A percentile compares a stretch with the other conserved stretches of the same genome.
Conservation (phyloP, 2,797 vertebrate genomes). For the Siniperca scherzeri region DNA sequence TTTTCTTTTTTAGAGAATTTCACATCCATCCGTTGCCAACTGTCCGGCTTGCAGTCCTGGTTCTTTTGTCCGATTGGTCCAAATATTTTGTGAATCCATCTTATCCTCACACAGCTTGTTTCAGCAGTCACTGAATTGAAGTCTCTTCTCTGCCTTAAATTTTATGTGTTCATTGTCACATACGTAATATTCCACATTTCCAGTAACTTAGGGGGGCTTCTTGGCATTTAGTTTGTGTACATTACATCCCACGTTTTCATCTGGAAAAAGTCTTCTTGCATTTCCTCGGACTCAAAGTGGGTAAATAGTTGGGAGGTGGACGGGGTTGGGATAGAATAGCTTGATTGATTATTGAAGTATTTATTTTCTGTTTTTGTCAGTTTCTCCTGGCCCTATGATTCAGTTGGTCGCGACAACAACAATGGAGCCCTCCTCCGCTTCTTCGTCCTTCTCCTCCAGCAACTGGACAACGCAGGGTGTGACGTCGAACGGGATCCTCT, state of each 20-base stretch:
- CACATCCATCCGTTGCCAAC: background rate
- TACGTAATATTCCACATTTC: slow-evolving; percentile 31
- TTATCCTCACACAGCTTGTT: slow-evolving; percentile 7
- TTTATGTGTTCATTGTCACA: background rate
- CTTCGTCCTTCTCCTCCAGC: slow-evolving; percentile 90
- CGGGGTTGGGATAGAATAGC: slow-evolving; percentile 73
- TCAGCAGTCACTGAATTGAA: slow-evolving; percentile 49
- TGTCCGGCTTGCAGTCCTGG: slow-evolving; percentile 27
- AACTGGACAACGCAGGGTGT: slow-evolving; percentile 92
- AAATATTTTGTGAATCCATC: slow-evolving; percentile 13
- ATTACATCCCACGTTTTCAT: slow-evolving; percentile 51
- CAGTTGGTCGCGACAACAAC: slow-evolving; percentile 81
- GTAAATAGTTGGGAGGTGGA: slow-evolving; percentile 62
- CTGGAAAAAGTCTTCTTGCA: slow-evolving; percentile 31
- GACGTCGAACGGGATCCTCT: slow-evolving; percentile 90
- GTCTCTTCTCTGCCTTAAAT: slow-evolving; percentile 15
- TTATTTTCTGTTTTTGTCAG: slow-evolving; percentile 48
- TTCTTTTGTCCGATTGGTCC: slow-evolving; percentile 55
- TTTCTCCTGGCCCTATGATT: slow-evolving; percentile 36
- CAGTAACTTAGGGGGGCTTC: slow-evolving; percentile 22
- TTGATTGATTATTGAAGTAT: slow-evolving; percentile 81
- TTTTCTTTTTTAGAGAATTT: slow-evolving; percentile 17
- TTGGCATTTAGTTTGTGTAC: slow-evolving; percentile 52
- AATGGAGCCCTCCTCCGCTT: slow-evolving; percentile 77
- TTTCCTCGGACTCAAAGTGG: slow-evolving; percentile 52